These are phyloP conservation scores for Actinernus sp. DNA, from an alignment of 92 coral and sea anemone species.

Conservation along the genomic window DNA sequence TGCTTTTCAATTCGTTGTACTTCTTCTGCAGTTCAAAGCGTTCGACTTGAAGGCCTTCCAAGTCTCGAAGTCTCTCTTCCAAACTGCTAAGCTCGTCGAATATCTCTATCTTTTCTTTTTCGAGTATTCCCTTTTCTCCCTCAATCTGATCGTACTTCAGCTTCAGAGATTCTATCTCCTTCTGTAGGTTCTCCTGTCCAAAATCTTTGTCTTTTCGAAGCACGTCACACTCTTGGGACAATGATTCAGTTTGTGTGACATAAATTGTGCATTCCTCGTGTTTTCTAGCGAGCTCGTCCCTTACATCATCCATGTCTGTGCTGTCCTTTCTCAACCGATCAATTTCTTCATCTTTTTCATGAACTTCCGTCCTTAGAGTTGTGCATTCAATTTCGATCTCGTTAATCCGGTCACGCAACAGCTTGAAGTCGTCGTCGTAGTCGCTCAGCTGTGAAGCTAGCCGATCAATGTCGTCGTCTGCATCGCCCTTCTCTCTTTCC, in stretches of 20 bases:
- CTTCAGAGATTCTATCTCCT: constrained; percentile 77
- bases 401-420: constrained; percentile 41
- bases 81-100: constrained; percentile 48
- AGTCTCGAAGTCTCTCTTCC: constrained; percentile 31
- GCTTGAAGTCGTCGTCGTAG: constrained; percentile 7
- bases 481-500: constrained; percentile 52
- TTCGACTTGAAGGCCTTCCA: constrained; percentile 44
- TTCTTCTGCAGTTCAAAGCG: constrained; percentile 47
- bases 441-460: constrained; percentile 11
- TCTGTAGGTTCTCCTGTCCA: constrained; percentile 30
- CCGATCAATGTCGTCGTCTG: constrained; percentile 20
- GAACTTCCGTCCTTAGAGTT: constrained; percentile 53
- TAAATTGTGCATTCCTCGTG: constrained; percentile 33
- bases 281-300: constrained; percentile 21
- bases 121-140: constrained; percentile 60
- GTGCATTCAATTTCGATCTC: constrained; percentile 46
- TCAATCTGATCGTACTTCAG: constrained; percentile 58
- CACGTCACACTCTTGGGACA: constrained; percentile 45
- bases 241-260: constrained; percentile 17
- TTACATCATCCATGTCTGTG: constrained; percentile 14
- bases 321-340: constrained; percentile 30
- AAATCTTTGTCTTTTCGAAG: constrained; percentile 39
- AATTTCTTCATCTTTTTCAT: constrained; percentile 51
- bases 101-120: constrained; percentile 59
- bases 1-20: constrained; percentile 48